A percentile compares a stretch with the other conserved stretches of the same genome.
Conservation (phyloP, 2,113 vertebrate species). For the Prochilodus magdalenae region DNA sequence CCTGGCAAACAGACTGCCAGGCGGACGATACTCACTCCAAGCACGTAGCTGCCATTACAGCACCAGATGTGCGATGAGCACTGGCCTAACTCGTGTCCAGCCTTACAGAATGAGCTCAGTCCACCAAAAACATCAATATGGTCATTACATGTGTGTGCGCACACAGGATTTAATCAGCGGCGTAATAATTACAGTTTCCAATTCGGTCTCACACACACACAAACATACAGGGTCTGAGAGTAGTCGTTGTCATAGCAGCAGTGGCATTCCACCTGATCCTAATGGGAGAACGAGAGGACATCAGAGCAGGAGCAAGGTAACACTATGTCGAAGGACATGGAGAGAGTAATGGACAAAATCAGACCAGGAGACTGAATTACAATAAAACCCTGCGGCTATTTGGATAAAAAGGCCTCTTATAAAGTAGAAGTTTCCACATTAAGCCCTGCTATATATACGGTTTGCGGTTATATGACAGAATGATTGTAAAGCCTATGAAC, state of each 20-base stretch:
- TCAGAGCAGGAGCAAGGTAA: constrained; percentile 65
- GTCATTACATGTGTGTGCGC: background rate
- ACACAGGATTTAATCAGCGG: constrained; percentile 33
- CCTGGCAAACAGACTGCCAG: background rate
- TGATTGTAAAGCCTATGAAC: too few relatives aligned
- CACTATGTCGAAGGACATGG: background rate
- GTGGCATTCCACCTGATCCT: constrained; percentile 61
- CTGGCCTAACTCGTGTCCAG: background rate
- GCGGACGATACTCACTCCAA: background rate
- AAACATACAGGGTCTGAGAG: constrained; percentile 52
- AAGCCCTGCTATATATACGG: too few relatives aligned
- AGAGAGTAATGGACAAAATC: constrained; percentile 21
- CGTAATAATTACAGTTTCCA: constrained; percentile 50
- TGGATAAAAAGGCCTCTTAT: background rate
- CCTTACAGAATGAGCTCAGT: background rate
- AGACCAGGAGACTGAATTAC: constrained; percentile 27
- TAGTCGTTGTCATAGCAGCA: constrained; percentile 75
- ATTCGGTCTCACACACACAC: constrained; percentile 45
- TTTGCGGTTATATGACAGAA: too few relatives aligned
- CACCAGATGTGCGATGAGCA: constrained; percentile 38
- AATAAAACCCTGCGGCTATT: background rate
- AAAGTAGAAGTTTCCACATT: background rate
- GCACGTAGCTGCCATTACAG: constrained; percentile 9
- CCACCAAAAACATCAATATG: constrained; percentile 18
- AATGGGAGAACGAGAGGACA: constrained; percentile 60